phyloP scores from a whole-genome alignment of 2,888 invertebrate species.

The Ceramica pisi region DNA sequence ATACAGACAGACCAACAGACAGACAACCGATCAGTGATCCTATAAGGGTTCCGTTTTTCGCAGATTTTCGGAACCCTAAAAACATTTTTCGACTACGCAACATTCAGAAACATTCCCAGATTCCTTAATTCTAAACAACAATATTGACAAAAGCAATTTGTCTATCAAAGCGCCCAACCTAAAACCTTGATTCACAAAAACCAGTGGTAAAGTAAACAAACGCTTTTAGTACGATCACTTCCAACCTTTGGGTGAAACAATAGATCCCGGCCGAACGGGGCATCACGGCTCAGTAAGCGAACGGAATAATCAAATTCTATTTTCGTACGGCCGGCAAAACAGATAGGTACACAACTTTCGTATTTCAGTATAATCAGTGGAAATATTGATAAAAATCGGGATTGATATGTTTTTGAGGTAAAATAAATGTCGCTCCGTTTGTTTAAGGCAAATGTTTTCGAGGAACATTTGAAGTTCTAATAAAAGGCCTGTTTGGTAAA shows the following conservation, averaged over 20 bases:
- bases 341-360: constrained; percentile 32
- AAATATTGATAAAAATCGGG: constrained; percentile 24
- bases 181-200: constrained; percentile 56
- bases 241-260: constrained; percentile 59
- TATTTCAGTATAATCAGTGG: constrained; percentile 40
- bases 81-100: not conserved
- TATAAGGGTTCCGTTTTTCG: too few relatives aligned
- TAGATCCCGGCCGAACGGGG: constrained; percentile 47
- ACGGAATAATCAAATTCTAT: constrained; percentile 60
- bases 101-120: constrained; percentile 22
- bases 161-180: constrained; percentile 52
- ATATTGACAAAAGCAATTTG: constrained; percentile 61
- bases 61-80: too few relatives aligned
- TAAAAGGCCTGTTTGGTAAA: not conserved
- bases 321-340: constrained; percentile 46
- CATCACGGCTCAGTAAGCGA: constrained; percentile 55
- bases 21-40: too few relatives aligned
- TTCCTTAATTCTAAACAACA: constrained; percentile 37
- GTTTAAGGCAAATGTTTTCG: not conserved
- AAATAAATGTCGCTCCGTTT: not conserved
- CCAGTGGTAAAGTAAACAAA: constrained; percentile 56
- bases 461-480: not conserved
- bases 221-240: constrained; percentile 61
- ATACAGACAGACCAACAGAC: too few relatives aligned
- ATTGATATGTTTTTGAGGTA: constrained; percentile 8